Evolutionary conservation across 2,888 invertebrate genomes (phyloP).

Genomic region (Cremastinae sp.): DNA sequence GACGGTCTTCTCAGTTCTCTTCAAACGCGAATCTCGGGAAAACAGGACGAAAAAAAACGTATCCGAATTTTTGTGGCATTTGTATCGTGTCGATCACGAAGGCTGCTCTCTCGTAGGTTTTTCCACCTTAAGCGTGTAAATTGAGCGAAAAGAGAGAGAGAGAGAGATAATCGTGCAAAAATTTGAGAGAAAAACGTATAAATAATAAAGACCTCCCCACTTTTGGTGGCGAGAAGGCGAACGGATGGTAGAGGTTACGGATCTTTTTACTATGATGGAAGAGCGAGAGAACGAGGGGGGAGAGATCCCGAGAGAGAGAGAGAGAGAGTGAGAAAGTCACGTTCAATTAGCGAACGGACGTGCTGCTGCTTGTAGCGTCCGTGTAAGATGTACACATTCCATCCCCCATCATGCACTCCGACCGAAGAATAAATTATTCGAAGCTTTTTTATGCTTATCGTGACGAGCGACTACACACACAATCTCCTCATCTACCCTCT

Average conservation of each 20-base stretch:
- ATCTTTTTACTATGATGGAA: slow-evolving; percentile 13
- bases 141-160: slow-evolving; percentile 17
- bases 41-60: slow-evolving; percentile 12
- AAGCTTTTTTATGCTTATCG: slow-evolving; percentile 1
- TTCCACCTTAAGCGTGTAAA: slow-evolving; percentile 23
- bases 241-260: slow-evolving; percentile 22
- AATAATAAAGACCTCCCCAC: slow-evolving; percentile 9
- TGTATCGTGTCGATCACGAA: slow-evolving; percentile 19
- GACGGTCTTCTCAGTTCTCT: background rate
- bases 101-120: slow-evolving; percentile 27
- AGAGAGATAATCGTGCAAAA: slow-evolving; percentile 4
- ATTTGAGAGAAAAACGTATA: slow-evolving; percentile 8
- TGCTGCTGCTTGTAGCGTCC: slow-evolving; percentile 68
- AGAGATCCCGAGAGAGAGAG: slow-evolving; percentile 21
- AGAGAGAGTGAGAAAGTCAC: slow-evolving; percentile 67
- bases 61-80: slow-evolving; percentile 13
- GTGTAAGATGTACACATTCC: slow-evolving; percentile 66
- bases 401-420: slow-evolving; percentile 26
- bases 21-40: slow-evolving; percentile 20
- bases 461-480: slow-evolving; percentile 48
- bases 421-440: slow-evolving; percentile 17
- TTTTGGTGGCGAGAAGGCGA: slow-evolving; percentile 14
- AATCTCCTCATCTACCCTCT: slow-evolving; percentile 40
- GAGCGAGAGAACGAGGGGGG: slow-evolving; percentile 4
- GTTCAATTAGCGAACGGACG: slow-evolving; percentile 71